Evolutionary conservation across 2,797 vertebrate genomes (phyloP).

Genomic region (Pagetopsis macropterus): DNA sequence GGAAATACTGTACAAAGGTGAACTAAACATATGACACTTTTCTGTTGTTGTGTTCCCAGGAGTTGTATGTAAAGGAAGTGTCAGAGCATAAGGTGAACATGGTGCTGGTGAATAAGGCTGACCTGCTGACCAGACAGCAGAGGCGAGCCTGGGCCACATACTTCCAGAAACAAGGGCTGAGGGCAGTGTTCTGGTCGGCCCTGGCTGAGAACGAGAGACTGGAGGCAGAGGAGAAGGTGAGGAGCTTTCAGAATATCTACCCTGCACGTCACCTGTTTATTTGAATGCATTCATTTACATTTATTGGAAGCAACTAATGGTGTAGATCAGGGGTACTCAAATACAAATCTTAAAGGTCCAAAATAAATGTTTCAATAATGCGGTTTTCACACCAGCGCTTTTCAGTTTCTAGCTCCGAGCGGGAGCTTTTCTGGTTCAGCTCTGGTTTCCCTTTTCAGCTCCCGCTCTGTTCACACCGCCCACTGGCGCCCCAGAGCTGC

Average conservation of each 20-base stretch:
- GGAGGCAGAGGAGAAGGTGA: conserved; percentile 86
- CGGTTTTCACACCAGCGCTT: no score
- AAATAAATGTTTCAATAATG: no score
- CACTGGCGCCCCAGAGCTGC: no score
- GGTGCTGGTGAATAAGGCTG: conserved; percentile 95
- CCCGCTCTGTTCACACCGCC: no score
- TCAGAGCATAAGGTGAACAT: conserved; percentile 91
- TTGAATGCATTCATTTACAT: background rate
- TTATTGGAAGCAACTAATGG: background rate
- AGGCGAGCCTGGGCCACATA: conserved; percentile 88
- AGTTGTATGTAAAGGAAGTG: conserved; percentile 91
- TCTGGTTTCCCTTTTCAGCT: no score
- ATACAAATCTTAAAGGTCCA: no score
- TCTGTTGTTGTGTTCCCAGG: conserved; percentile 78
- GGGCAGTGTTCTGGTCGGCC: conserved; percentile 97
- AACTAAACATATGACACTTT: background rate
- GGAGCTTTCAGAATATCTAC: background rate
- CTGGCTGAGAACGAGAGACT: conserved; percentile 86
- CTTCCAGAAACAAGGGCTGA: conserved; percentile 90
- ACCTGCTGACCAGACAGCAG: conserved; percentile 90
- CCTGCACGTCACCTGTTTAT: background rate
- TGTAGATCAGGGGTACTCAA: background rate
- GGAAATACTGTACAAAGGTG: background rate
- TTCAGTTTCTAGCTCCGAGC: no score
- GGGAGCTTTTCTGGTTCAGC: no score